Conservation (phyloP, 2,888 invertebrate species). For the Listrodromus nycthemerus region DNA sequence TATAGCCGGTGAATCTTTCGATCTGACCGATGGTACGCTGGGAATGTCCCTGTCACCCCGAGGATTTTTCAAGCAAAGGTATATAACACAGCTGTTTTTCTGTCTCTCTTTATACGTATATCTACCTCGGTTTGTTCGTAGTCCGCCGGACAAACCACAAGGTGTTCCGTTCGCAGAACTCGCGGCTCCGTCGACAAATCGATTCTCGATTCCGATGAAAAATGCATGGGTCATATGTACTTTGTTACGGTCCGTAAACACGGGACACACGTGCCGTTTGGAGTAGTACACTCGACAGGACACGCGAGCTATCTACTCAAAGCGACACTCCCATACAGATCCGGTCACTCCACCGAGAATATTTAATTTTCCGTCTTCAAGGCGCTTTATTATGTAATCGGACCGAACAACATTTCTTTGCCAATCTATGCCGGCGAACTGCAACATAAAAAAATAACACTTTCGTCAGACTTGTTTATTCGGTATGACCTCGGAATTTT, state of each 20-base stretch:
- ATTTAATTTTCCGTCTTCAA: background rate
- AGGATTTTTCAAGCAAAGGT: conserved; percentile 79
- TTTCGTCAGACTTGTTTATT: conserved; percentile 3
- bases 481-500: background rate
- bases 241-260: background rate
- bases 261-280: background rate
- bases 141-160: conserved; percentile 1
- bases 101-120: background rate
- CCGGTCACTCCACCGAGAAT: background rate
- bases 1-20: conserved; percentile 81
- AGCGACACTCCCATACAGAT: background rate
- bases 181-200: conserved; percentile 22
- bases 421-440: background rate
- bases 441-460: background rate
- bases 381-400: background rate
- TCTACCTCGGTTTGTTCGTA: background rate
- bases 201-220: conserved; percentile 56
- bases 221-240: conserved; percentile 41
- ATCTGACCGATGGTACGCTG: conserved; percentile 81
- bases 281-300: background rate
- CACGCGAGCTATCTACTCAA: background rate
- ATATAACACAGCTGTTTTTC: conserved; percentile 26
- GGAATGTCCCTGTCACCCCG: conserved; percentile 82
- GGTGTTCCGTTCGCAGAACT: background rate
- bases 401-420: background rate